phyloP scores from a whole-genome alignment of 2,113 vertebrate genomes.

The Pseudolaguvia tuberculata region DNA sequence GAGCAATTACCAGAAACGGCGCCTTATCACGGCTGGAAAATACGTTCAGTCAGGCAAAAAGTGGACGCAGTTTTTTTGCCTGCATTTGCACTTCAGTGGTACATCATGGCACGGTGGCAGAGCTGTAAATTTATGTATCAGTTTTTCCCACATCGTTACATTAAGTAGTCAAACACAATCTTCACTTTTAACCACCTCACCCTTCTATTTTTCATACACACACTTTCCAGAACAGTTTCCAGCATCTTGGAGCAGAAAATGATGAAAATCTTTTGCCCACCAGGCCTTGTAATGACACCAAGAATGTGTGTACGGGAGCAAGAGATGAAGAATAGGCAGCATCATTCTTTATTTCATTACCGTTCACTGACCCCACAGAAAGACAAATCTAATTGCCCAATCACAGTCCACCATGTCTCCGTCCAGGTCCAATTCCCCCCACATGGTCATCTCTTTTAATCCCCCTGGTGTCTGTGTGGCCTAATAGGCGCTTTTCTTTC shows the following conservation, averaged over 20 bases:
- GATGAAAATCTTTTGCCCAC: constrained; percentile 67
- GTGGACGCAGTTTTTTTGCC: neutral
- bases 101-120: neutral
- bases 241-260: constrained; percentile 64
- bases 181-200: constrained; percentile 32
- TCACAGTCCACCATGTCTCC: constrained; percentile 59
- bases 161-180: neutral
- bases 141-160: neutral
- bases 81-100: neutral
- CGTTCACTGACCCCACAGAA: constrained; percentile 72
- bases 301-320: constrained; percentile 51
- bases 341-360: constrained; percentile 70
- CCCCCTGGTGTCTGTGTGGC: constrained; percentile 59
- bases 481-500: constrained; percentile 51
- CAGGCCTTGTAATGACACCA: constrained; percentile 69
- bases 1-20: neutral
- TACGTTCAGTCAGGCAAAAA: neutral
- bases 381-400: constrained; percentile 77
- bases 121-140: neutral
- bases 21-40: neutral
- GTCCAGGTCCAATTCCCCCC: constrained; percentile 55
- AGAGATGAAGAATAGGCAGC: constrained; percentile 59
- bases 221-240: constrained; percentile 53
- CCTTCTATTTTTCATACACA: neutral
- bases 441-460: constrained; percentile 50